These are phyloP conservation scores for Cololabis saira DNA, from an alignment of 2,113 vertebrate genomes.

Conservation along the genomic window DNA sequence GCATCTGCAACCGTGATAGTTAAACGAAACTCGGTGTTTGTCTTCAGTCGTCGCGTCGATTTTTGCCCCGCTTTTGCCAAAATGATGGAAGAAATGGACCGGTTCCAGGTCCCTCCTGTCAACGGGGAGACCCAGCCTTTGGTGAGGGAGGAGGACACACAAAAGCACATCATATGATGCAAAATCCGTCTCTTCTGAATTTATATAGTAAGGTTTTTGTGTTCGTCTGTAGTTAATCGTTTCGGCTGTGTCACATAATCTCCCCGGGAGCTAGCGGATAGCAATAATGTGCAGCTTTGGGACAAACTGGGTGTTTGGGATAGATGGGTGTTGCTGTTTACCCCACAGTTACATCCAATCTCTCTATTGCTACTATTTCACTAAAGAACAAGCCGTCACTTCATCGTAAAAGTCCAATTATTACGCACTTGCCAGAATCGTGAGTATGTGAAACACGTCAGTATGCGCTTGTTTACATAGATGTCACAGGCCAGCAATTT, in stretches of 20 bases:
- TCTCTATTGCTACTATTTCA: not conserved
- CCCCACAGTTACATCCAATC: not conserved
- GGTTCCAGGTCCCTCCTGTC: constrained; percentile 93
- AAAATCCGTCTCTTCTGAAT: constrained; percentile 3
- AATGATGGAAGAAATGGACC: constrained; percentile 97
- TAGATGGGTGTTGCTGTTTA: constrained; percentile 22
- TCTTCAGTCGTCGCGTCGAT: constrained; percentile 11
- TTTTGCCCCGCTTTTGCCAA: constrained; percentile 67
- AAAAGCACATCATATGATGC: constrained; percentile 24
- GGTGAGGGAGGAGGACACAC: constrained; percentile 80
- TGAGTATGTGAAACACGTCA: constrained; percentile 20
- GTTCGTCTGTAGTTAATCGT: constrained; percentile 5
- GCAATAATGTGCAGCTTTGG: constrained; percentile 17
- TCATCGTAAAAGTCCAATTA: not conserved
- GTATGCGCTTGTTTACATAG: constrained; percentile 43
- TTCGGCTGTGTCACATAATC: constrained; percentile 37
- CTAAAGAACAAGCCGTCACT: not conserved
- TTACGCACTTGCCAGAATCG: constrained; percentile 5
- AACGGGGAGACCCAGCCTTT: constrained; percentile 93
- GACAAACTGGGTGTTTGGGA: constrained; percentile 25
- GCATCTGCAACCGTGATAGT: constrained; percentile 20
- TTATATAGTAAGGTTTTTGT: not conserved
- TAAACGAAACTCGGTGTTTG: constrained; percentile 17
- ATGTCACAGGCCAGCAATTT: constrained; percentile 12
- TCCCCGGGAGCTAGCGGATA: constrained; percentile 30